phyloP scores from a whole-genome alignment of 1,140 invertebrate species.

The Hylyphantes graminicola region DNA sequence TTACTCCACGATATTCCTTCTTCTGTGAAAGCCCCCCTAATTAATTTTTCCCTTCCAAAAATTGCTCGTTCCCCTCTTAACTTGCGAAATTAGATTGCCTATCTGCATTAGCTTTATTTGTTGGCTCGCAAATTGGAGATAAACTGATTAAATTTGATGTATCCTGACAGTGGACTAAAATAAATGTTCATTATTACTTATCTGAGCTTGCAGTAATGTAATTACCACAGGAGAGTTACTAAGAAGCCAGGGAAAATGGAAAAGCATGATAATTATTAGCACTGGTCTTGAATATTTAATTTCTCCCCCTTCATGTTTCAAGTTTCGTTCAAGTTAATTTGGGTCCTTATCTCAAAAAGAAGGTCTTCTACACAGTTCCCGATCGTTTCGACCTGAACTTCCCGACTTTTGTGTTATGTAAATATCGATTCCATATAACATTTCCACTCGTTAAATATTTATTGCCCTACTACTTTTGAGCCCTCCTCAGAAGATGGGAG shows the following conservation, averaged over 20 bases:
- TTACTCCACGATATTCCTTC: slow-evolving; percentile 42
- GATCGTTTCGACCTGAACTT: slow-evolving; percentile 36
- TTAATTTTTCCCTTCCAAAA: slow-evolving; percentile 58
- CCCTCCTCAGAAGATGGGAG: not conserved
- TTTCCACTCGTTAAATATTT: slow-evolving; percentile 44
- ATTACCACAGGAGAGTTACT: slow-evolving; percentile 1
- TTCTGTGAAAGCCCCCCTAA: slow-evolving; percentile 18
- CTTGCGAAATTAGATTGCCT: slow-evolving; percentile 51
- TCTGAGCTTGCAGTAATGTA: slow-evolving; percentile 43
- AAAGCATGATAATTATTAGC: slow-evolving; percentile 56
- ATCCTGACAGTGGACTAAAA: slow-evolving; percentile 50
- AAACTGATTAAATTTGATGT: slow-evolving; percentile 60
- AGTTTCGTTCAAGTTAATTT: slow-evolving; percentile 47
- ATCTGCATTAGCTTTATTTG: slow-evolving; percentile 59
- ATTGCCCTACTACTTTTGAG: slow-evolving; percentile 27
- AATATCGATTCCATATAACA: slow-evolving; percentile 8
- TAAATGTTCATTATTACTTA: slow-evolving; percentile 60
- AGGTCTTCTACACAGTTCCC: not conserved
- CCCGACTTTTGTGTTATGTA: not conserved
- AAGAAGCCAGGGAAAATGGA: slow-evolving; percentile 23
- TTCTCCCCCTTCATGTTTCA: slow-evolving; percentile 35
- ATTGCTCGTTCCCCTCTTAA: slow-evolving; percentile 48
- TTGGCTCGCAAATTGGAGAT: slow-evolving; percentile 54
- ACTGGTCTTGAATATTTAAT: slow-evolving; percentile 60
- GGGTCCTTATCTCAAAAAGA: slow-evolving; percentile 39